Evolutionary conservation across 2,797 vertebrate species (phyloP), one percentile per base, ranked within the genome.

Genomic region (Bufotes viridis): DNA sequence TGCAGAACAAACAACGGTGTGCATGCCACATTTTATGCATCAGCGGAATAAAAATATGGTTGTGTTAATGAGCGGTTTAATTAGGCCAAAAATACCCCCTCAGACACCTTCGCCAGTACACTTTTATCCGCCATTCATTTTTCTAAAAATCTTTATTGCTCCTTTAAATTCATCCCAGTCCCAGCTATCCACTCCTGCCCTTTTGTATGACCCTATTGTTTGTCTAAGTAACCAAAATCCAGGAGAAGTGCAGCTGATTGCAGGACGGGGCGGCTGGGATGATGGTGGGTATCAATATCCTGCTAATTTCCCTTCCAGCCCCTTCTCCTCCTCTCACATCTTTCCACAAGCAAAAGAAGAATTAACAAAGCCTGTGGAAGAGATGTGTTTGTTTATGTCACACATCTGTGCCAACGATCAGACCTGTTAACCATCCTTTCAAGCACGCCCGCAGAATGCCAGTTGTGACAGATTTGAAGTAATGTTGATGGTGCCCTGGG

Each of bases 381-480:
- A 81, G 91, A 90, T 86, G 84, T 91, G 86, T 91, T 93, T 92
- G 90, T 89, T 90, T 91, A 57, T 20, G 84, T 78, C 87, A 90
- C 90, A 88, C 91, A 90, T 90, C 93, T 92, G 90, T 91, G 89
- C 90, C 0, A 1, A 89, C 18, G 18, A 90, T 88, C 91, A 89
- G 81, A 91, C 88, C 89, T 78, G 92, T 94, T 93, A 94, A 88
- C 93, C 90, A 81, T 88, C 90, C 91, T 94, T 94, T 92, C 92
- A 94, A 91, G 94, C 92, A 92, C 92, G 90, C 53, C 90, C 92
- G 92, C 80, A 94, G 93, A 91, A 92, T 96, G 93, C 94, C 94
- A 93, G 91, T 93, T 93, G 92, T 94, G 93, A 94, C 94, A 94
- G 93, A 95, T 94, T 93, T 94, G 93, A 90, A 93, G 92, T 87